Base-by-base conservation (phyloP, 2,888 invertebrate genomes). In the Syrphus vitripennis region DNA sequence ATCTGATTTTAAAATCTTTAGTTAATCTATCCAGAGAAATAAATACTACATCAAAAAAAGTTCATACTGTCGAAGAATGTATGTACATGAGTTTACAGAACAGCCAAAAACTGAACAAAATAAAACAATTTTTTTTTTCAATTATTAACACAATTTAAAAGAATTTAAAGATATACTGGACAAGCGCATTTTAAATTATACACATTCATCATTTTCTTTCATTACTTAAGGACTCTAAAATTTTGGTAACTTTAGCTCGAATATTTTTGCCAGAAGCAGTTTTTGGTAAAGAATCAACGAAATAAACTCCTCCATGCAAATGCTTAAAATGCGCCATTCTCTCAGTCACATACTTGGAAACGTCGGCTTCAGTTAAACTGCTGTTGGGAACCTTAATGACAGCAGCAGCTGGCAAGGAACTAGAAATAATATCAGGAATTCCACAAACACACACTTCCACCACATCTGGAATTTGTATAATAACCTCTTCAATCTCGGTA, bases 301-400 rank as follows among this genome's bases (percentile, higher is more conserved):
- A 88, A 63, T 84, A 83, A 26, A 89, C 88, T 10, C 89, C 89
- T 12, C 88, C 89, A 2, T 80, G 76, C 14, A 89, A 57, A 16
- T 87, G 87, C 48, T 90, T 90, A 21, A 88, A 88, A 37, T 89
- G 80, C 3, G 86, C 79, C 75, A 89, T 75, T 48, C 71, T 87
- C 14, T 82, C 81, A 6, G 87, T 78, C 9, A 88, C 87, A 29
- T 87, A 83, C 4, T 75, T 57, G 4, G n/a, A 70, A 14, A 88
- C 53, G 7, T 88, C 78, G 1, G 71, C 61, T 29, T 83, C 74
- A 3, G 77, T 87, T 26, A 88, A 21, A 6, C 48, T 69, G 26
- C 84, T 83, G 21, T 70, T 61, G 0, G 75, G 16, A 12, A 61
- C 48, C 24, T 82, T 88, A 7, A 88, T 76, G 48, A 88, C 31